Conservation (phyloP, 37 sponge, comb jelly and placozoan species). For the Halisarca cf. caerulea region DNA sequence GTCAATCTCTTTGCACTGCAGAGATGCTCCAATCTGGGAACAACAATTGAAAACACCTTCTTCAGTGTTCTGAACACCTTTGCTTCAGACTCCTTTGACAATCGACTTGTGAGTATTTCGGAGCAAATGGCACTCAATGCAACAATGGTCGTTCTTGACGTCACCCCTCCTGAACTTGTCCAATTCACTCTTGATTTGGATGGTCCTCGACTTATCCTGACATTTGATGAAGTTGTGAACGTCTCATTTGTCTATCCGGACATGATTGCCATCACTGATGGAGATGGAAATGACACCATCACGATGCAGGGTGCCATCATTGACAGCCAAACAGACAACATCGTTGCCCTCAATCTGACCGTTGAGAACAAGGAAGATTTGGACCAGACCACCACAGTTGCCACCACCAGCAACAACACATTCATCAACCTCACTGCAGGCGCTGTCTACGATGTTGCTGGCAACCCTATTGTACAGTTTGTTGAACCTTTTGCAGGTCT, state of each 20-base stretch:
- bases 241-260: conserved; percentile 29
- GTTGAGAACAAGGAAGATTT: conserved; percentile 63
- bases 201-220: conserved; percentile 44
- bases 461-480: conserved; percentile 38
- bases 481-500: conserved; percentile 16
- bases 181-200: conserved; percentile 67
- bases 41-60: conserved; percentile 38
- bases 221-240: conserved; percentile 88
- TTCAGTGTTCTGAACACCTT: conserved; percentile 49
- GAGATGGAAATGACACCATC: conserved; percentile 30
- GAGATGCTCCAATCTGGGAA: conserved; percentile 42
- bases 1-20: conserved; percentile 58
- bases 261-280: conserved; percentile 27
- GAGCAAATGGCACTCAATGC: conserved; percentile 24
- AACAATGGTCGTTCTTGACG: conserved; percentile 35
- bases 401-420: conserved; percentile 65
- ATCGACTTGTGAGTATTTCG: conserved; percentile 27
- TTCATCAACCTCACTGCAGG: conserved; percentile 65
- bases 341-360: conserved; percentile 57
- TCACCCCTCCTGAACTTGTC: conserved; percentile 52
- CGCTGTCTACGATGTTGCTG: conserved; percentile 65
- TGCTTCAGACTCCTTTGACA: conserved; percentile 56
- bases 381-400: conserved; percentile 45
- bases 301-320: conserved; percentile 36
- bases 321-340: conserved; percentile 50